phyloP scores from a whole-genome alignment of 2,797 vertebrate species.

The Arrhamphus sclerolepis region DNA sequence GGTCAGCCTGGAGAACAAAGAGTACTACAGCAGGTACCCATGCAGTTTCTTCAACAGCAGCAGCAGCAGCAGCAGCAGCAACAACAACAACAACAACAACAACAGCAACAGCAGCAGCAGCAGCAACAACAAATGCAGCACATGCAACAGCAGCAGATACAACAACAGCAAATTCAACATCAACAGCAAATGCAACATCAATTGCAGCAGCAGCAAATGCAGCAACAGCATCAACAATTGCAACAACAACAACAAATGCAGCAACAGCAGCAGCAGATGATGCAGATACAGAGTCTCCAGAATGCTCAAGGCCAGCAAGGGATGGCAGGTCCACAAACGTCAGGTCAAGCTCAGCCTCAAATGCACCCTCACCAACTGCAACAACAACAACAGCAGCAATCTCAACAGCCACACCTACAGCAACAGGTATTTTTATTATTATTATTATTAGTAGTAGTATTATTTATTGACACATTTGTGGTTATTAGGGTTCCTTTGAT shows the following conservation, averaged over 20 bases:
- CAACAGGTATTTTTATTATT: slow-evolving; percentile 75
- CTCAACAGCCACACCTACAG: slow-evolving; percentile 79
- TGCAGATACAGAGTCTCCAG: slow-evolving; percentile 78
- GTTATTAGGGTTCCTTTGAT: too few relatives aligned
- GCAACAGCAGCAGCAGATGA: slow-evolving; percentile 80
- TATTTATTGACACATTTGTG: too few relatives aligned
- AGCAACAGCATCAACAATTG: slow-evolving; percentile 52
- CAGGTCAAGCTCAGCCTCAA: slow-evolving; percentile 83
- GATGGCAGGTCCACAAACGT: slow-evolving; percentile 66
- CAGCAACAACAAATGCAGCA: slow-evolving; percentile 60
- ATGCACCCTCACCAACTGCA: slow-evolving; percentile 91
- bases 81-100: slow-evolving; percentile 51
- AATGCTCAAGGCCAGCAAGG: slow-evolving; percentile 75
- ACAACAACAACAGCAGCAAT: slow-evolving; percentile 80
- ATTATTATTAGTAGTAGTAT: too few relatives aligned
- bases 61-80: slow-evolving; percentile 81
- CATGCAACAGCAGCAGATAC: slow-evolving; percentile 64
- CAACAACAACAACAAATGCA: slow-evolving; percentile 64
- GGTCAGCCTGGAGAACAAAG: slow-evolving; percentile 92
- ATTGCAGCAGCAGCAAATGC: slow-evolving; percentile 54
- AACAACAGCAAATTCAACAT: slow-evolving; percentile 70
- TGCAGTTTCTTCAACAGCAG: slow-evolving; percentile 90
- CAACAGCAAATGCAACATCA: slow-evolving; percentile 57
- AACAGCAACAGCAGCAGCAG: slow-evolving; percentile 56
- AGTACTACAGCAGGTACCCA: slow-evolving; percentile 91